Percentiles rank a stretch among this genome's conserved stretches.
Evolutionary conservation across 1,140 invertebrate species (phyloP).

Genomic region (Pseudachorutes palmiensis): DNA sequence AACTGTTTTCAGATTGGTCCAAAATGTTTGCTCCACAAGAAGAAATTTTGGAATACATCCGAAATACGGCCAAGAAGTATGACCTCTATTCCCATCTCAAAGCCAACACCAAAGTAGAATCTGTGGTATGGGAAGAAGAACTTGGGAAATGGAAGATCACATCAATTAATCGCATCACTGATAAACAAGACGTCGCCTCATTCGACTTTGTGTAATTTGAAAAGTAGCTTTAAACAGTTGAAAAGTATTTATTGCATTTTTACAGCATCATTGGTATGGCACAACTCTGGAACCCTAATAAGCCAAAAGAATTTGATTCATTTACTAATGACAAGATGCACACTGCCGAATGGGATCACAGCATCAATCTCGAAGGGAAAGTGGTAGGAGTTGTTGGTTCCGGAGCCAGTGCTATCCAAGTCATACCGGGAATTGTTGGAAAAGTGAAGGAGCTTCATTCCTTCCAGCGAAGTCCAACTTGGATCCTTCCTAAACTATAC

Average conservation of each 20-base stretch:
- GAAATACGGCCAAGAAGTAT: constrained; percentile 10
- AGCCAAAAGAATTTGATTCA: constrained; percentile 7
- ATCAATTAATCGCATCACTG: background rate
- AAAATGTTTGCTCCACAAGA: background rate
- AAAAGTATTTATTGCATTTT: background rate
- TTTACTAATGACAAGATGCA: constrained; percentile 16
- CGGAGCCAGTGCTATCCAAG: constrained; percentile 4
- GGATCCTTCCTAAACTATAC: background rate
- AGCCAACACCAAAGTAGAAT: background rate
- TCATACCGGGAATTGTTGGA: background rate
- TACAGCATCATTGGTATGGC: background rate
- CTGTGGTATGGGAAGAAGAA: background rate
- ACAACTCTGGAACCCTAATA: constrained; percentile 4
- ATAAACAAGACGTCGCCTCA: no score
- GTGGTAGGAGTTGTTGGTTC: constrained; percentile 20
- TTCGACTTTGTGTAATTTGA: constrained; percentile 23
- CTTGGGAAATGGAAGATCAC: background rate
- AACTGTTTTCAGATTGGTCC: background rate
- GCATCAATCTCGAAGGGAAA: constrained; percentile 12
- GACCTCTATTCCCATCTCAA: constrained; percentile 10
- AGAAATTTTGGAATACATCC: constrained; percentile 18
- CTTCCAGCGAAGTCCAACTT: constrained; percentile 5
- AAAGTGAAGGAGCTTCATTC: constrained; percentile 8
- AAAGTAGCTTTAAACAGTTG: background rate
- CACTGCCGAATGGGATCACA: constrained; percentile 15